phyloP scores from a whole-genome alignment of 1,140 invertebrate genomes.

The Eueides isabella region DNA sequence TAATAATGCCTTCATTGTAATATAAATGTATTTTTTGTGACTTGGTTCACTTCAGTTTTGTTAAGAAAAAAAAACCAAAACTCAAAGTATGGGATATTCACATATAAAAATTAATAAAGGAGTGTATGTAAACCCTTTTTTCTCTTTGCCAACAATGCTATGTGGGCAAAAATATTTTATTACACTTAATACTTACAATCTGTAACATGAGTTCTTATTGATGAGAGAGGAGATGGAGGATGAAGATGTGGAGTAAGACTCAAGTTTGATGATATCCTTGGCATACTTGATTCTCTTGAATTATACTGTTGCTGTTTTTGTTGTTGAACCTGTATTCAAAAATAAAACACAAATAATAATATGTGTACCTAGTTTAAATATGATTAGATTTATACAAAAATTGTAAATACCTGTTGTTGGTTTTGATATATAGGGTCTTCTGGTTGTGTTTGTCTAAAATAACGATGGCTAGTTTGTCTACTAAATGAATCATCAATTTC shows the following conservation, averaged over 20 bases:
- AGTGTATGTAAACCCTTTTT: too few species aligned
- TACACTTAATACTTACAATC: conserved; percentile 71
- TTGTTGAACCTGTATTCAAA: conserved; percentile 63
- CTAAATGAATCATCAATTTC: conserved; percentile 78
- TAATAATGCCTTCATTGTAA: too few species aligned
- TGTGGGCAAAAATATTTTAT: too few species aligned
- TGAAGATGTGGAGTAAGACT: conserved; percentile 67
- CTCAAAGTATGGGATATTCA: too few species aligned
- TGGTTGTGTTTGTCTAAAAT: conserved; percentile 67
- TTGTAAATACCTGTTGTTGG: conserved; percentile 72
- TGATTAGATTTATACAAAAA: neutral
- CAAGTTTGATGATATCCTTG: conserved; percentile 67
- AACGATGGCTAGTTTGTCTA: conserved; percentile 74
- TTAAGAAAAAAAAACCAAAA: too few species aligned
- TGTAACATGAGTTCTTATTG: conserved; percentile 64
- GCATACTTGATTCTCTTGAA: conserved; percentile 71
- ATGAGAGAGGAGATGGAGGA: conserved; percentile 68
- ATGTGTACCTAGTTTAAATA: neutral
- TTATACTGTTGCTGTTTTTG: conserved; percentile 77
- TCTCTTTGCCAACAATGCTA: too few species aligned
- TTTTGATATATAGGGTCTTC: conserved; percentile 81
- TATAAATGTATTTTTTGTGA: too few species aligned
- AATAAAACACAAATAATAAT: conserved; percentile 1
- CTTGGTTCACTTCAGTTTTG: too few species aligned
- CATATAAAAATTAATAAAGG: too few species aligned